Conservation (phyloP, 2,888 invertebrate species). For the Pseudoips prasinana region DNA sequence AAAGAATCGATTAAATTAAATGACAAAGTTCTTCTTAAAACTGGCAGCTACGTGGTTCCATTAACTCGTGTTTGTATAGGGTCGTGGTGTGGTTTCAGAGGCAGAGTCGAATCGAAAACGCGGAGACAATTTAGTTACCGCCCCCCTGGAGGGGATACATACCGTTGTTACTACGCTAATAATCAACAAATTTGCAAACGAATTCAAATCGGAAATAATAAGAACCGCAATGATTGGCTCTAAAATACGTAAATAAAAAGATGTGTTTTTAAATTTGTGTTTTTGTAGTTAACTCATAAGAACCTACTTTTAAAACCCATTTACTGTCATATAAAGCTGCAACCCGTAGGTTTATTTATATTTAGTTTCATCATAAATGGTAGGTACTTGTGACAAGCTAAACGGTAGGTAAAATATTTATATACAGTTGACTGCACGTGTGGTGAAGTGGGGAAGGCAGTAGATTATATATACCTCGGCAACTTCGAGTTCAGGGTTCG, state of each 20-base stretch:
- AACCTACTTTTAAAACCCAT: too few relatives aligned
- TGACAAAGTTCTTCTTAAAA: constrained; percentile 55
- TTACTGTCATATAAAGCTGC: too few relatives aligned
- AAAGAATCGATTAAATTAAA: constrained; percentile 43
- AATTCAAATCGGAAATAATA: not conserved
- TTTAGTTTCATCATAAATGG: too few relatives aligned
- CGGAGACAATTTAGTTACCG: constrained; percentile 42
- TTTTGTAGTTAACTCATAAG: not conserved
- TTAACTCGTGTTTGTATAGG: constrained; percentile 49
- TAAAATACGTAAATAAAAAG: not conserved
- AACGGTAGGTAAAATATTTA: too few relatives aligned
- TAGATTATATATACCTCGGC: too few relatives aligned
- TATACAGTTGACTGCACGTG: too few relatives aligned
- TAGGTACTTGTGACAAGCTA: not conserved
- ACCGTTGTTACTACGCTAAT: constrained; percentile 61
- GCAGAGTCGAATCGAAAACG: constrained; percentile 30
- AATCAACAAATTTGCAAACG: constrained; percentile 65
- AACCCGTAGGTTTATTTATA: too few relatives aligned
- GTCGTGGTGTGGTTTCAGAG: constrained; percentile 63
- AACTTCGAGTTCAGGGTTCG: too few relatives aligned
- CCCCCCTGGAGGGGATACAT: constrained; percentile 61
- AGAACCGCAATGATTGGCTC: not conserved
- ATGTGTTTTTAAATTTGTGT: not conserved
- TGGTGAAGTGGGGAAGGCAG: too few relatives aligned
- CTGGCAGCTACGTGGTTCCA: constrained; percentile 40